Conservation (phyloP, 2,113 vertebrate species). For the Mirza zaza region DNA sequence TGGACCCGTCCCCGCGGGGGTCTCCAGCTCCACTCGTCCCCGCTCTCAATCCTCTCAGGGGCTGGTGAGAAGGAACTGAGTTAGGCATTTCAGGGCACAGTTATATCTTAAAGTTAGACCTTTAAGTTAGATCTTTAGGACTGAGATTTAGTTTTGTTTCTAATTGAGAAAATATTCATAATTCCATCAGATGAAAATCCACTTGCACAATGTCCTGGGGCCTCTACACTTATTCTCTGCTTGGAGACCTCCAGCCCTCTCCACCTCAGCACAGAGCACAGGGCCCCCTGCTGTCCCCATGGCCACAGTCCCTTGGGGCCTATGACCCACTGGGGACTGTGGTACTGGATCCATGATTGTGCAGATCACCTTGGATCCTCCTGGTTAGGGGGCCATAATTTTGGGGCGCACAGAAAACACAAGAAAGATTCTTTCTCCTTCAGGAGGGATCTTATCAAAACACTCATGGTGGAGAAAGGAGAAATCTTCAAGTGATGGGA, state of each 20-base stretch:
- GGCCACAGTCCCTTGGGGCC: not conserved
- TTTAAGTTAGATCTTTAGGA: too few relatives aligned
- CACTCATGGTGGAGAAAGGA: fast-evolving
- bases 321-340: not conserved
- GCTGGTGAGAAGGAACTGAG: not conserved
- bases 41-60: not conserved
- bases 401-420: not conserved
- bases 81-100: not conserved
- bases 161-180: not conserved
- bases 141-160: not conserved
- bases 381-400: not conserved
- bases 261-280: too few relatives aligned
- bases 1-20: fast-evolving
- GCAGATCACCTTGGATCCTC: not conserved
- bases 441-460: not conserved
- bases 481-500: not conserved
- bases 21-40: not conserved
- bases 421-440: not conserved
- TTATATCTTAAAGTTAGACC: too few relatives aligned
- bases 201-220: not conserved
- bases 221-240: too few relatives aligned
- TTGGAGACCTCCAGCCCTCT: too few relatives aligned
- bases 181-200: not conserved
- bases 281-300: not conserved
- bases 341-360: not conserved